These are phyloP conservation scores for Bombylius major DNA, from an alignment of 2,888 invertebrate genomes.

Conservation along the genomic window DNA sequence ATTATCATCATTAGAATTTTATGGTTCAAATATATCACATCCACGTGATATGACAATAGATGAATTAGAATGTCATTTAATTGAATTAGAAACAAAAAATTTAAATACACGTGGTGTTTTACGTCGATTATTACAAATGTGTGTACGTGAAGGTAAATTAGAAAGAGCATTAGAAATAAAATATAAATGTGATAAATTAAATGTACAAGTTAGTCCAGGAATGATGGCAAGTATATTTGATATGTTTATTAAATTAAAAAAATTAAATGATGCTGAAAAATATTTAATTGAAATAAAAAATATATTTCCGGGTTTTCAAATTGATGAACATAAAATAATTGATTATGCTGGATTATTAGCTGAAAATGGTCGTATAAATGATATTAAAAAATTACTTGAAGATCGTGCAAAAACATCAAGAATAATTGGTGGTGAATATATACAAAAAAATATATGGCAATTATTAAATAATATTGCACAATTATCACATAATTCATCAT, in stretches of 20 bases:
- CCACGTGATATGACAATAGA: constrained; percentile 50
- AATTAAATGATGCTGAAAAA: constrained; percentile 42
- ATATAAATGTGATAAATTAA: constrained; percentile 40
- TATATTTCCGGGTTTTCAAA: constrained; percentile 41
- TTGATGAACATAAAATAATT: constrained; percentile 55
- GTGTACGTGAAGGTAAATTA: constrained; percentile 44
- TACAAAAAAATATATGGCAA: constrained; percentile 48
- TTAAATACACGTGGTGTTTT: constrained; percentile 55
- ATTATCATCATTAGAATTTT: constrained; percentile 25
- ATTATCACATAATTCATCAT: constrained; percentile 13
- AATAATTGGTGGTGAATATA: constrained; percentile 36
- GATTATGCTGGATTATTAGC: constrained; percentile 49
- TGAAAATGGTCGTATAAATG: constrained; percentile 28
- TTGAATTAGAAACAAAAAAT: constrained; percentile 50
- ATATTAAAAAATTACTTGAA: constrained; percentile 35
- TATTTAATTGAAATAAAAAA: constrained; percentile 42
- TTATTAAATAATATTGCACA: constrained; percentile 43
- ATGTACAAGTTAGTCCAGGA: constrained; percentile 47
- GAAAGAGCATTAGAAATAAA: constrained; percentile 43
- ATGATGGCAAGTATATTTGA: constrained; percentile 54
- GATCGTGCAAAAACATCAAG: constrained; percentile 40
- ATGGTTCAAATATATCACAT: constrained; percentile 37
- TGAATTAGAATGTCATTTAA: constrained; percentile 48
- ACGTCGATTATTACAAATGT: constrained; percentile 45
- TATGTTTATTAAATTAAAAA: constrained; percentile 43